phyloP scores from a whole-genome alignment of 1,140 invertebrate species.

The Asbolus verrucosus region DNA sequence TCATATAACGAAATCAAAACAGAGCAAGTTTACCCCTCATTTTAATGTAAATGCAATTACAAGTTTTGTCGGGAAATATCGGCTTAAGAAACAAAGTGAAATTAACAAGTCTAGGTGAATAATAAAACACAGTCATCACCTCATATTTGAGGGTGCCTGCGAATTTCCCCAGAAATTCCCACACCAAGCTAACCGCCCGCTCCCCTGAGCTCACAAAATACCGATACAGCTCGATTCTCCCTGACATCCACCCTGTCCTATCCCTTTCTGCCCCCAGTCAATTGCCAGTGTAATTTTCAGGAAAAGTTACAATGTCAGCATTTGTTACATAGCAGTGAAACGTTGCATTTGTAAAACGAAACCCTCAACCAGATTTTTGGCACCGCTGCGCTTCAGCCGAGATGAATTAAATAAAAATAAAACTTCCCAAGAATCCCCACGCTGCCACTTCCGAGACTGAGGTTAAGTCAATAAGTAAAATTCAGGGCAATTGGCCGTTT shows the following conservation, averaged over 20 bases:
- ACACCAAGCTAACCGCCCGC: too few species aligned
- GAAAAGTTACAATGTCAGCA: slow-evolving; percentile 10
- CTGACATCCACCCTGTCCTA: too few species aligned
- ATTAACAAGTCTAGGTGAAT: background rate
- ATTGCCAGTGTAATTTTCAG: background rate
- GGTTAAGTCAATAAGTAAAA: slow-evolving; percentile 1
- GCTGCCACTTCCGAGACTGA: background rate
- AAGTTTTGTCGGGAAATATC: background rate
- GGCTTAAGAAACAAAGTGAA: slow-evolving; percentile 6
- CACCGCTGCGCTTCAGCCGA: background rate
- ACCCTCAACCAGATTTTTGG: background rate
- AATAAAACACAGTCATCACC: slow-evolving; percentile 5
- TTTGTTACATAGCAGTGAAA: background rate
- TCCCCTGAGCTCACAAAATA: background rate
- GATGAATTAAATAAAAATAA: slow-evolving; percentile 10
- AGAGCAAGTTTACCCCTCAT: background rate
- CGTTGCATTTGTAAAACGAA: background rate
- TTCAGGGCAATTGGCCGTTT: slow-evolving; percentile 14
- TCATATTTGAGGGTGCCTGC: too few species aligned
- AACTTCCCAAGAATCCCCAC: background rate
- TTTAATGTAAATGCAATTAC: slow-evolving; percentile 29
- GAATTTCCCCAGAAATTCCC: too few species aligned
- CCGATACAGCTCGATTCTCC: slow-evolving; percentile 15
- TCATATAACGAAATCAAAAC: slow-evolving; percentile 34
- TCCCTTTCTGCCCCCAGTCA: background rate